Evolutionary conservation across 2,888 invertebrate species (phyloP), one percentile per base, ranked within the genome.

Genomic region (Proisotoma minuta): DNA sequence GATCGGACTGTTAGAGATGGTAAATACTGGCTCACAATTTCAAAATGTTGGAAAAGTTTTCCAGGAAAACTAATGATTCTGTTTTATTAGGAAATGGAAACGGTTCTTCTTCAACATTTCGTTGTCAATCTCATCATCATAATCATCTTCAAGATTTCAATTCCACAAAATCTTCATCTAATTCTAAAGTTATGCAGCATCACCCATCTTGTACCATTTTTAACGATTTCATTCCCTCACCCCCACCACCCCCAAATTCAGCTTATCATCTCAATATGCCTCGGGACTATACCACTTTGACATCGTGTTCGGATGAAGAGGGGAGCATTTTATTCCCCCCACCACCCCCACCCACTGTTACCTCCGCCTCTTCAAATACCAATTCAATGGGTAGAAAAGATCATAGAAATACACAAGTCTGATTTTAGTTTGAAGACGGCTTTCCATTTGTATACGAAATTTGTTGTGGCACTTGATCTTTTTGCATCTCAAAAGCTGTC

Each of bases 181-280:
- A 27, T 39, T 23, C 52, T 1, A 47, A 34, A 20, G 39, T 39
- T 10, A 23, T 27, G 26, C 56, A 47, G 29, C 56, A 53, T 39
- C 27, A 28, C 39, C 54, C 43, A 22, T 56, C 60, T 20, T 54
- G 54, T 48, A 60, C 34, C 10, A 39, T 39, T 28, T 52, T 27
- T 52, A 18, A 63, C 49, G 34, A 59, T 8, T 68, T 66, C 28
- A 60, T 72, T 18, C 69, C 70, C 10, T 60, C 69, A n/a, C 72
- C 72, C 8, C 68, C 66, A 1, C 72, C 72, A 12, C 72, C 72
- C 23, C 72, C 72, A 27, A 69, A 69, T 1, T 66, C 72, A 15
- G 57, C 61, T 18, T 24, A 49, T 49, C 24, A 49, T 49, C 49
- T 49, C 24, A 56, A 57, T 28, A 59, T 65, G 27, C 65, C 65